Base-by-base conservation (phyloP, 2,888 invertebrate genomes). In the Plagodis pulveraria region DNA sequence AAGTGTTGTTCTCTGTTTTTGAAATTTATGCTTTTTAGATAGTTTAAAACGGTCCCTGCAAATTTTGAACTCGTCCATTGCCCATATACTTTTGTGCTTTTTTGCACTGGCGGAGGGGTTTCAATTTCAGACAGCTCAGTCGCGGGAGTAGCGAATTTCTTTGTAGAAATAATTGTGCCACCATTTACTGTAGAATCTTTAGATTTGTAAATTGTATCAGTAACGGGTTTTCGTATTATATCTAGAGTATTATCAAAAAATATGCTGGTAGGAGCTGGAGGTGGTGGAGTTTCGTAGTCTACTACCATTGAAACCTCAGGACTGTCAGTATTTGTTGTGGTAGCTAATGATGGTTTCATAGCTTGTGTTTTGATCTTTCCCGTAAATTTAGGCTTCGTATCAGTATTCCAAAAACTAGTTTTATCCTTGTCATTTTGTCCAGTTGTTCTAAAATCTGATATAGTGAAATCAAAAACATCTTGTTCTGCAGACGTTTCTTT, bases 11-110 rank as follows among this genome's bases (percentile, higher is more conserved):
- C 80, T 59, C 69, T 81, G 6, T 76, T 73, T 43, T 83, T 73
- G 47, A 78, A 76, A 56, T 87, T 86, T 0, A 83, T 84, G 57
- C 73, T 85, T 77, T 89, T 90, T 0, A 92, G 66, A 68, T 89
- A 89, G 74, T 88, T 86, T 62, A 91, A 76, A 32, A 91, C 89
- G 56, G 70, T 86, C 0, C 83, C 83, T 9, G 88, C 88, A 70
- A 86, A 89, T 67, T 84, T 87, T 0, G 88, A 83, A 69, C 83
- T 83, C 6, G 85, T 84, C 89, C 89, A 89, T 64, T 89, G 88
- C 4, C 87, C 87, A 56, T 86, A 89, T 8, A 85, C 81, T 66
- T 83, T 84, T 8, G 69, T 67, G 62, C 83, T 77, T 53, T 73
- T 74, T 34, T 74, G 67, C 6, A 71, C 47, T 0, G 84, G 81